Evolutionary conservation across 2,113 vertebrate genomes (phyloP).

Genomic region (Leucopsar rothschildi): DNA sequence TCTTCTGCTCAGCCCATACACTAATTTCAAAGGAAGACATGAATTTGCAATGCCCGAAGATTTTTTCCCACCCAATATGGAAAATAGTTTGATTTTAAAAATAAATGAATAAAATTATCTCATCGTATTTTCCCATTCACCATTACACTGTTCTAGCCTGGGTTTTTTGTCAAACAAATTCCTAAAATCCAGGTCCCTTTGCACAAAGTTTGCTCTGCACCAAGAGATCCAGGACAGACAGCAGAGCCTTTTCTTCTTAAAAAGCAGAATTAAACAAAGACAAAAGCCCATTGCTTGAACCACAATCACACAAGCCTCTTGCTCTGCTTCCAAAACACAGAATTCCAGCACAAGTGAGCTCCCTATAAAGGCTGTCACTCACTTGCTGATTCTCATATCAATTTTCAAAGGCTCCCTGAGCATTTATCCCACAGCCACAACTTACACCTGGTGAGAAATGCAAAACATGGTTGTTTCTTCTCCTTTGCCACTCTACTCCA

Average conservation of each 20-base stretch:
- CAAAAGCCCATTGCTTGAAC: background rate
- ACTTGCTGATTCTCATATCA: background rate
- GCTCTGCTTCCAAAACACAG: background rate
- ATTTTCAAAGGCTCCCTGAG: background rate
- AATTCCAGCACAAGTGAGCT: background rate
- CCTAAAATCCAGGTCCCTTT: background rate
- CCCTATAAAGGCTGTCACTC: background rate
- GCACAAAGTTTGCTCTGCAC: background rate
- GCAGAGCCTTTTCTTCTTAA: background rate
- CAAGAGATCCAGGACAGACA: background rate
- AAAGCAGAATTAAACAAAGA: background rate
- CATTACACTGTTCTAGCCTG: background rate
- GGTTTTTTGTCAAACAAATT: background rate
- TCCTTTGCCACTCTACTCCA: background rate
- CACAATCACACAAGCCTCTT: background rate
- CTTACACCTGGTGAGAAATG: background rate
- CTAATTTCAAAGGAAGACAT: background rate
- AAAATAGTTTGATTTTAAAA: background rate
- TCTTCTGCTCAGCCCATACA: background rate
- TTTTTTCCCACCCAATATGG: rapidly evolving
- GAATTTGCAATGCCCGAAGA: background rate
- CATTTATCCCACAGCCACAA: background rate
- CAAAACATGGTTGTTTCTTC: background rate
- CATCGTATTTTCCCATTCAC: background rate
- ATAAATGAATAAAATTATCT: background rate